These are phyloP conservation scores for Andricus quercusramuli DNA, from an alignment of 2,888 invertebrate genomes.

Conservation along the genomic window DNA sequence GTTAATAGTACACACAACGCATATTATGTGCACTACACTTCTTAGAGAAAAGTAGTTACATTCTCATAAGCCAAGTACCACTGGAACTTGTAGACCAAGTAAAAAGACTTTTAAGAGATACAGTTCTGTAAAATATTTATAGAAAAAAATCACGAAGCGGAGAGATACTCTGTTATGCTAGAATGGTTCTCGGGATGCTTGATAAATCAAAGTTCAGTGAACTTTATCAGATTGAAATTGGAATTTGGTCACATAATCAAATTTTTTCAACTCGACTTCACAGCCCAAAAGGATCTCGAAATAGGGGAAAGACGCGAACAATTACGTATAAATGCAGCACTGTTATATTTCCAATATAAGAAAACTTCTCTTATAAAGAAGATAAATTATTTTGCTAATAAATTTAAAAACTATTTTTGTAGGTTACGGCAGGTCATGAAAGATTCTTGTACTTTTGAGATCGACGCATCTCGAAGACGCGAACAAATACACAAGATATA, in stretches of 20 bases:
- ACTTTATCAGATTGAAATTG: neutral
- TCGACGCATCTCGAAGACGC: no score
- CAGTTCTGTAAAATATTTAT: neutral
- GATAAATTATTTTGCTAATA: no score
- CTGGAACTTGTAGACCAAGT: slow-evolving; percentile 8
- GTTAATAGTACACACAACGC: slow-evolving; percentile 18
- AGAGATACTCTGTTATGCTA: neutral
- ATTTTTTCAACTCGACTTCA: neutral
- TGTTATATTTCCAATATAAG: no score
- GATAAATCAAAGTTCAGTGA: neutral
- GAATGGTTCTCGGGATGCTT: neutral
- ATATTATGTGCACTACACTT: neutral
- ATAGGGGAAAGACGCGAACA: no score
- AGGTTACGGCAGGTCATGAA: no score
- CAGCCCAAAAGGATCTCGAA: no score
- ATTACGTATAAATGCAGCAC: no score
- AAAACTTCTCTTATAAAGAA: no score
- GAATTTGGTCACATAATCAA: neutral
- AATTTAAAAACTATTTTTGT: no score
- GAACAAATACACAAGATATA: no score
- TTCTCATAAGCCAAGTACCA: neutral
- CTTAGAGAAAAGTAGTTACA: slow-evolving; percentile 15
- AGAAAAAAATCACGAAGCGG: neutral
- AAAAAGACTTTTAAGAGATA: neutral
- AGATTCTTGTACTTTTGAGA: no score